Evolutionary conservation across 2,113 vertebrate genomes (phyloP).

Genomic region (Sylvia atricapilla): DNA sequence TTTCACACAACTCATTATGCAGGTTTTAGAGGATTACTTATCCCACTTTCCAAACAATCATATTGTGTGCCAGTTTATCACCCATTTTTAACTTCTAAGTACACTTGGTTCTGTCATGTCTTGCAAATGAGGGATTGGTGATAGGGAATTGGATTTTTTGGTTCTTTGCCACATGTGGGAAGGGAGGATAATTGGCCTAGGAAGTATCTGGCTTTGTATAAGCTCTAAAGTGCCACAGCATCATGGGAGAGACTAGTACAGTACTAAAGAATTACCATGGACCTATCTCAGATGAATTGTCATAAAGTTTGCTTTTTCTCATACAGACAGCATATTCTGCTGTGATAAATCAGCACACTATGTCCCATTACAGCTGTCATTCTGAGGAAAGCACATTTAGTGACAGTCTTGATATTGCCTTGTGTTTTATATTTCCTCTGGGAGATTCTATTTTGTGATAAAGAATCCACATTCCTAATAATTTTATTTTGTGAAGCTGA

Average conservation of each 20-base stretch:
- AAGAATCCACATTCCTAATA: background rate
- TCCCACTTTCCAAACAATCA: background rate
- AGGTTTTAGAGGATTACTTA: background rate
- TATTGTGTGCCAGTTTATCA: background rate
- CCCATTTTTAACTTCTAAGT: background rate
- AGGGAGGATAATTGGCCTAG: background rate
- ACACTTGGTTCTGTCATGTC: background rate
- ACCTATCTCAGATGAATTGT: background rate
- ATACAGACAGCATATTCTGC: background rate
- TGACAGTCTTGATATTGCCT: background rate
- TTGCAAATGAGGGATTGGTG: background rate
- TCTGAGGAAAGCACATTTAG: background rate
- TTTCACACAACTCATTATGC: background rate
- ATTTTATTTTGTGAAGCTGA: background rate
- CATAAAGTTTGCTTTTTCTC: background rate
- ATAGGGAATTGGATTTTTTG: rapidly evolving
- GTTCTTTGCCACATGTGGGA: rapidly evolving
- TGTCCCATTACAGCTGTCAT: background rate
- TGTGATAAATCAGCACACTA: background rate
- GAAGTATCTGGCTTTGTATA: background rate
- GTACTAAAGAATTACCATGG: background rate
- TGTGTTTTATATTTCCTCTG: background rate
- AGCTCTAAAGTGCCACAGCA: background rate
- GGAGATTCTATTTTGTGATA: background rate
- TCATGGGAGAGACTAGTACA: background rate